These are phyloP conservation scores for Rachycentron canadum DNA, from an alignment of 2,797 vertebrate genomes.

Conservation along the genomic window DNA sequence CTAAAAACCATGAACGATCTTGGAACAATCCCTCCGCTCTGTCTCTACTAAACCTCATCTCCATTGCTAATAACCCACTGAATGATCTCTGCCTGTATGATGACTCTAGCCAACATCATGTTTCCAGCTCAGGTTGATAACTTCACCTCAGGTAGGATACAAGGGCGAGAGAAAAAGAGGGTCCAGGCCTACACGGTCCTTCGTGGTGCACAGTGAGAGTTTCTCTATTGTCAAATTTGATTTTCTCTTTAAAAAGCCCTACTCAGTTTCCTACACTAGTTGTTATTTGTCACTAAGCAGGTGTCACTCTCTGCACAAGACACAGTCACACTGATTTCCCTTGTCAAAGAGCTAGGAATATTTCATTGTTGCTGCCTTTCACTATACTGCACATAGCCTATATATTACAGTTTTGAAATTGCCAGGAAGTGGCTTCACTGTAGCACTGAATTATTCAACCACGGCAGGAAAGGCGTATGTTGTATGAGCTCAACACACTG, in stretches of 20 bases:
- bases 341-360: not conserved
- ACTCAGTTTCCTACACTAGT: not conserved
- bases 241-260: not conserved
- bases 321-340: too few species aligned
- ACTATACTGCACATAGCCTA: not conserved
- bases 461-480: not conserved
- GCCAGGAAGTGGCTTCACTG: not conserved
- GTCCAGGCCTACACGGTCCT: too few species aligned
- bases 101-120: not conserved
- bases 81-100: not conserved
- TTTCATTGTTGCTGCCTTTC: not conserved
- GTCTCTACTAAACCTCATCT: too few species aligned
- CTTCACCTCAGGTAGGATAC: not conserved
- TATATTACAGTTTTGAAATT: not conserved
- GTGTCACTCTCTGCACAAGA: not conserved
- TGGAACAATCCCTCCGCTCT: too few species aligned
- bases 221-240: not conserved
- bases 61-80: too few species aligned
- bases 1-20: too few species aligned
- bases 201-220: not conserved
- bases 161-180: not conserved
- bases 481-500: not conserved
- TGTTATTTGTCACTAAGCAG: not conserved
- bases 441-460: not conserved
- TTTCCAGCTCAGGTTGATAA: not conserved